Conservation (phyloP, 2,888 invertebrate species). For the Seira ritae region DNA sequence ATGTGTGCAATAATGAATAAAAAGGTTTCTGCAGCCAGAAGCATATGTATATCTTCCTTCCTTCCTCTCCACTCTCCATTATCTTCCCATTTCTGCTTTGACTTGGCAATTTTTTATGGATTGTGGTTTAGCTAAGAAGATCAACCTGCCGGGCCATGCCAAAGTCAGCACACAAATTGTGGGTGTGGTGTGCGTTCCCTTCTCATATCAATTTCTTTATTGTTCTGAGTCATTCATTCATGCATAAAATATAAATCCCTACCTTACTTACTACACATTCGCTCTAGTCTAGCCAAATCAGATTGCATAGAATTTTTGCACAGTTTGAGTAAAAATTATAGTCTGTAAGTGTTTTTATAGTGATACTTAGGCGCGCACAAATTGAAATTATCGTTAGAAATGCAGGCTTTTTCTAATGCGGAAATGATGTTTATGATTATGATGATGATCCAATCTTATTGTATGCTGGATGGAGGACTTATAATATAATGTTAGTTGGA, state of each 20-base stretch:
- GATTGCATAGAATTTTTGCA: background rate
- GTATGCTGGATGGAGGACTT: background rate
- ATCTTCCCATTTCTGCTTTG: background rate
- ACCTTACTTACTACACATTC: too few species aligned
- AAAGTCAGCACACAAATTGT: too few species aligned
- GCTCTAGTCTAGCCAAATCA: background rate
- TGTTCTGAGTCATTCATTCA: conserved; percentile 8
- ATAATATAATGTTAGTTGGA: too few species aligned
- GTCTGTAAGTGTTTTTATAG: too few species aligned
- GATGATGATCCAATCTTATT: background rate
- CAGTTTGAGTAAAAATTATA: too few species aligned
- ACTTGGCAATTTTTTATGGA: background rate
- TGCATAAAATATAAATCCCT: background rate
- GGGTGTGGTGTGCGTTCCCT: conserved; percentile 15
- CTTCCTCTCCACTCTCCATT: background rate
- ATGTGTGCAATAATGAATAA: conserved; percentile 22
- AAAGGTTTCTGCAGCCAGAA: conserved; percentile 1
- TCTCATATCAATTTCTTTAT: background rate
- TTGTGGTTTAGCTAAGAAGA: background rate
- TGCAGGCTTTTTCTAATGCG: conserved; percentile 1
- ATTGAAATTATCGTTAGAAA: conserved; percentile 7
- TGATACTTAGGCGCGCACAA: background rate
- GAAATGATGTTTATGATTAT: background rate
- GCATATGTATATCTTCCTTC: conserved; percentile 18
- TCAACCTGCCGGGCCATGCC: too few species aligned